These are phyloP conservation scores for Sebastes jordani DNA, from an alignment of 2,797 vertebrate species.

Conservation along the genomic window DNA sequence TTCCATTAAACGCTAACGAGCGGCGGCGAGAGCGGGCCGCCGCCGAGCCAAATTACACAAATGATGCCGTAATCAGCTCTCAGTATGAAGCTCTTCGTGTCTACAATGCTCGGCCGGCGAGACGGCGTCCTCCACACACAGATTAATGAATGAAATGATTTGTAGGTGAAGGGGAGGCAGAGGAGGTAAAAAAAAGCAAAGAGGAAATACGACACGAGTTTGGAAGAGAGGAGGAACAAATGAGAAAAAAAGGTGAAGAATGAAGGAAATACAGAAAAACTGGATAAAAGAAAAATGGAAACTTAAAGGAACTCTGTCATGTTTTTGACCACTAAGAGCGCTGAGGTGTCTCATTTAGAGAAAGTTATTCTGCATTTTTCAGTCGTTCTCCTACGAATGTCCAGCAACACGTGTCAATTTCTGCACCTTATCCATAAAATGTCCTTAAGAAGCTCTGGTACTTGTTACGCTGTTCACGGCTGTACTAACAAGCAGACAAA, in stretches of 20 bases:
- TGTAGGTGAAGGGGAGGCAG: neutral
- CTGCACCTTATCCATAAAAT: no score
- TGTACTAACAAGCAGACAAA: no score
- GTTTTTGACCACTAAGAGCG: neutral
- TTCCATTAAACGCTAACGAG: conserved; percentile 66
- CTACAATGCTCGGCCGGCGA: neutral
- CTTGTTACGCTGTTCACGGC: no score
- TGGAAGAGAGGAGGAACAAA: neutral
- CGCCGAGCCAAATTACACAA: conserved; percentile 43
- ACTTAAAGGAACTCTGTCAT: neutral
- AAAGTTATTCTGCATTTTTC: no score
- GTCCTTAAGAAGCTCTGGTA: no score
- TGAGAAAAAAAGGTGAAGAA: neutral
- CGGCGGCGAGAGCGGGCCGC: neutral
- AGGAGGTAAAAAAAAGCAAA: neutral
- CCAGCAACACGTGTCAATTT: no score
- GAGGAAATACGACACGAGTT: neutral
- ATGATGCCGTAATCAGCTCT: conserved; percentile 51
- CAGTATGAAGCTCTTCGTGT: neutral
- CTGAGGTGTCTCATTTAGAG: no score
- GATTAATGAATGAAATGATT: neutral
- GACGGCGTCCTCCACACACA: neutral
- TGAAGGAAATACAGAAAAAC: neutral
- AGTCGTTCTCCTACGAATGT: no score
- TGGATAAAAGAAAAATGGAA: no score